These are phyloP conservation scores for Julus scandinavius DNA, from an alignment of 2,888 invertebrate genomes.

Conservation along the genomic window DNA sequence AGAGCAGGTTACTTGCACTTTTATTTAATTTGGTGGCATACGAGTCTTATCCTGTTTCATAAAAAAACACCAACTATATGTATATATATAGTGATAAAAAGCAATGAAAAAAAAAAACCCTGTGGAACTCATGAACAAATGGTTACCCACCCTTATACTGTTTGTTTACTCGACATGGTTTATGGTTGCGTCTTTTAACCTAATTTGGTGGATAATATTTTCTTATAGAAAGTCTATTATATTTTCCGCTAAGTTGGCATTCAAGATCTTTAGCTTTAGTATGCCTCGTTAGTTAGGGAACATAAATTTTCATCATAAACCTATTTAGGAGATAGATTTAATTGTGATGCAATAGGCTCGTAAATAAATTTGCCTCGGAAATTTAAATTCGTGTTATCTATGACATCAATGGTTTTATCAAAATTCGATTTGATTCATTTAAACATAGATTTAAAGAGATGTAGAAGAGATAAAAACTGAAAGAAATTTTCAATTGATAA, in stretches of 20 bases:
- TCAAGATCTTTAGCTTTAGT: conserved; percentile 33
- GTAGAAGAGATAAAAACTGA: neutral
- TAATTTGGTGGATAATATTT: conserved; percentile 25
- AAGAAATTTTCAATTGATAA: neutral
- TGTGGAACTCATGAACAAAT: neutral
- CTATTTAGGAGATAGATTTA: conserved; percentile 33
- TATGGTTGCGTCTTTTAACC: conserved; percentile 14
- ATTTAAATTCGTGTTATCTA: conserved; percentile 11
- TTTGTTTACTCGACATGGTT: conserved; percentile 33
- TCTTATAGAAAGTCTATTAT: conserved; percentile 33
- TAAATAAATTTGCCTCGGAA: neutral
- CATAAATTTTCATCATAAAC: conserved; percentile 33
- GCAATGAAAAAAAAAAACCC: neutral
- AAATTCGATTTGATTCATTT: neutral
- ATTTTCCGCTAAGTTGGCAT: conserved; percentile 25
- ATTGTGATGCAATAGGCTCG: conserved; percentile 6
- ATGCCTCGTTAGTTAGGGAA: conserved; percentile 33
- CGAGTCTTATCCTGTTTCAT: neutral
- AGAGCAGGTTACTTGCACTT: conserved; percentile 1
- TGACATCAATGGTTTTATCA: conserved; percentile 9
- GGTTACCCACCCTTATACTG: neutral
- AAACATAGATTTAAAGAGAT: neutral
- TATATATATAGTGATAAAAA: neutral
- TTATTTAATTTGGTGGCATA: neutral
- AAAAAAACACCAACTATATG: too few relatives aligned